These are phyloP conservation scores for Vandiemenella viatica DNA, from an alignment of 2,888 invertebrate species.

Conservation along the genomic window DNA sequence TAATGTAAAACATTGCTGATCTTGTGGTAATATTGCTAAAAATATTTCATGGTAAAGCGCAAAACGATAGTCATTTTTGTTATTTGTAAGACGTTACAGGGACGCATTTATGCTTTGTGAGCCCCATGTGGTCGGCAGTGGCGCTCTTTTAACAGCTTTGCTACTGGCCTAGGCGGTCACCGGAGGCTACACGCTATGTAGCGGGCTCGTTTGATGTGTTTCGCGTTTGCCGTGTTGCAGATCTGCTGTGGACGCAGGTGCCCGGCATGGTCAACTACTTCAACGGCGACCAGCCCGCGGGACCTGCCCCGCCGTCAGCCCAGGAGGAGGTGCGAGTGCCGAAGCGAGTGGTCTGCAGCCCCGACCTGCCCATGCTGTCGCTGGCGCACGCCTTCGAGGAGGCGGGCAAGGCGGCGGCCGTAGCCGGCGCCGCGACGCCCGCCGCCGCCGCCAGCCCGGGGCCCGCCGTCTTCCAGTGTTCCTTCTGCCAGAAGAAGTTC, in stretches of 20 bases:
- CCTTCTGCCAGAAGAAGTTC: constrained; percentile 57
- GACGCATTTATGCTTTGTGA: too few species aligned
- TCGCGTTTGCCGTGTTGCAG: too few species aligned
- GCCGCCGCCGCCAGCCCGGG: constrained; percentile 13
- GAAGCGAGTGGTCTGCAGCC: constrained; percentile 42
- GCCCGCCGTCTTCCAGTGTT: constrained; percentile 38
- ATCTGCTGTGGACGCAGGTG: constrained; percentile 27
- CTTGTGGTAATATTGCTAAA: too few species aligned
- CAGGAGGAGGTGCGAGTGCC: constrained; percentile 24
- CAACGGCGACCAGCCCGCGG: constrained; percentile 21
- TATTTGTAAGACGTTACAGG: too few species aligned
- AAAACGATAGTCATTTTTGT: too few species aligned
- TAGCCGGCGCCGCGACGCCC: constrained; percentile 15
- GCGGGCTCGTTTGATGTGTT: background rate
- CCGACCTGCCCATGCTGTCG: constrained; percentile 35
- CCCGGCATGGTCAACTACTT: constrained; percentile 39
- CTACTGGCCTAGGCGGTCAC: too few species aligned
- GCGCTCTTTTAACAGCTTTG: too few species aligned
- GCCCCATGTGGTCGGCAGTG: too few species aligned
- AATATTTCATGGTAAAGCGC: too few species aligned
- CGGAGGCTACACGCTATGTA: background rate
- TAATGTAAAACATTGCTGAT: too few species aligned
- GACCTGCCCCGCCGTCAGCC: constrained; percentile 27
- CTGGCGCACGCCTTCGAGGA: constrained; percentile 18
- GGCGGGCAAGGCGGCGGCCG: constrained; percentile 18